phyloP scores from a whole-genome alignment of 2,113 vertebrate species.

The Grallaria varia region DNA sequence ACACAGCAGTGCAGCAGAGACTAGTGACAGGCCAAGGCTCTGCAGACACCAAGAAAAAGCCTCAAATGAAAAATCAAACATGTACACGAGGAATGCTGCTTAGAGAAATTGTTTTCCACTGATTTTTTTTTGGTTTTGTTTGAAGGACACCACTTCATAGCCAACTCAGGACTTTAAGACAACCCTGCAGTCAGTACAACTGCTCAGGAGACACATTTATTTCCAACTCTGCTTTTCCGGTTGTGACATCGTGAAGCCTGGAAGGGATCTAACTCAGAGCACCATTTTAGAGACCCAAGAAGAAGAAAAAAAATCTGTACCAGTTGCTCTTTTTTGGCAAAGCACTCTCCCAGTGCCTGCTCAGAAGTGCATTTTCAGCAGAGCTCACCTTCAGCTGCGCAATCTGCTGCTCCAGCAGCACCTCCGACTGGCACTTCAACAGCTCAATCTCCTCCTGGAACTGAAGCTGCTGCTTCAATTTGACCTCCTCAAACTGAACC shows the following conservation, averaged over 20 bases:
- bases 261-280: not conserved
- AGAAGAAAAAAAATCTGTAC: not conserved
- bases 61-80: not conserved
- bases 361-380: not conserved
- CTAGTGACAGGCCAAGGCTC: not conserved
- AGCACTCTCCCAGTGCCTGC: not conserved
- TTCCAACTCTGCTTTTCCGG: not conserved
- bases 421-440: conserved; percentile 79
- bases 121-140: not conserved
- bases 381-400: conserved; percentile 76
- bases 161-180: not conserved
- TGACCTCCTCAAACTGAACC: conserved; percentile 63
- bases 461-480: conserved; percentile 73
- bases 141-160: not conserved
- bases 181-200: not conserved
- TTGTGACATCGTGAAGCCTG: not conserved
- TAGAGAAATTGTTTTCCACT: not conserved
- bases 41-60: not conserved
- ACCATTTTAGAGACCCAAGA: not conserved
- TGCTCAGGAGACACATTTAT: not conserved
- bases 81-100: not conserved
- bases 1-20: not conserved
- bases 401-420: conserved; percentile 75
- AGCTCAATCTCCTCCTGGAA: conserved; percentile 82
- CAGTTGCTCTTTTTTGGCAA: not conserved